Evolutionary conservation across 92 coral and sea anemone genomes (phyloP).

Genomic region (Virgularia gustaviana): DNA sequence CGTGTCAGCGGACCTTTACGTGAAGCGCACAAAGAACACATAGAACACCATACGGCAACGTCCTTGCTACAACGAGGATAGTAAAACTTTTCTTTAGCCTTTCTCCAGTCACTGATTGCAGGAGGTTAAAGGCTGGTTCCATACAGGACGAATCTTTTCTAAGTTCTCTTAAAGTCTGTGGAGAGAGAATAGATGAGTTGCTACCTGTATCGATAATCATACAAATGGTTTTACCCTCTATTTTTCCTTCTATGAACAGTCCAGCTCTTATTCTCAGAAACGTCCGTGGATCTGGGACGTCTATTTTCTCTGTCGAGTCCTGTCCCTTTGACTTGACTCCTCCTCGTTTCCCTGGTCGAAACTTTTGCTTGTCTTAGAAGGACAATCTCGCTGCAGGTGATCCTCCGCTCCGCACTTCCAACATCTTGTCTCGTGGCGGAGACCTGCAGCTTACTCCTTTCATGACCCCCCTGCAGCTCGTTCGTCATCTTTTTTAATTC

Average conservation of each 20-base stretch:
- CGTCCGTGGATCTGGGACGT: background rate
- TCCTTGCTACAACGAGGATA: slow-evolving; percentile 23
- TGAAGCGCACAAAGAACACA: slow-evolving; percentile 22
- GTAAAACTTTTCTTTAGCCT: slow-evolving; percentile 24
- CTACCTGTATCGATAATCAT: slow-evolving; percentile 13
- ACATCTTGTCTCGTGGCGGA: background rate
- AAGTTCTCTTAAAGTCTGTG: background rate
- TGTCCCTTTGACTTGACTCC: background rate
- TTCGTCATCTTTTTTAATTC: slow-evolving; percentile 7
- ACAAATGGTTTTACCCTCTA: background rate
- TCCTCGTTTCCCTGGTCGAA: background rate
- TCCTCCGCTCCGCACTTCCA: slow-evolving; percentile 7
- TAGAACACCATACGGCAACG: slow-evolving; percentile 24
- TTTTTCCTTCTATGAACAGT: background rate
- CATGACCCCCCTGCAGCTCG: background rate
- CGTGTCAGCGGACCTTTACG: slow-evolving; percentile 11
- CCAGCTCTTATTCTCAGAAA: background rate
- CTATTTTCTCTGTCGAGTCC: background rate
- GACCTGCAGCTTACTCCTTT: background rate
- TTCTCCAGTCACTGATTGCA: background rate
- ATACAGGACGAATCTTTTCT: too few species aligned
- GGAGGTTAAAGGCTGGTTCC: background rate
- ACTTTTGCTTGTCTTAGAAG: background rate
- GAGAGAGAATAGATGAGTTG: background rate
- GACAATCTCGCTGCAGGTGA: slow-evolving; percentile 9